Percentiles rank a stretch among this genome's conserved stretches.
Conservation (phyloP, 2,797 vertebrate species). For the Phrynocephalus guinanensis region DNA sequence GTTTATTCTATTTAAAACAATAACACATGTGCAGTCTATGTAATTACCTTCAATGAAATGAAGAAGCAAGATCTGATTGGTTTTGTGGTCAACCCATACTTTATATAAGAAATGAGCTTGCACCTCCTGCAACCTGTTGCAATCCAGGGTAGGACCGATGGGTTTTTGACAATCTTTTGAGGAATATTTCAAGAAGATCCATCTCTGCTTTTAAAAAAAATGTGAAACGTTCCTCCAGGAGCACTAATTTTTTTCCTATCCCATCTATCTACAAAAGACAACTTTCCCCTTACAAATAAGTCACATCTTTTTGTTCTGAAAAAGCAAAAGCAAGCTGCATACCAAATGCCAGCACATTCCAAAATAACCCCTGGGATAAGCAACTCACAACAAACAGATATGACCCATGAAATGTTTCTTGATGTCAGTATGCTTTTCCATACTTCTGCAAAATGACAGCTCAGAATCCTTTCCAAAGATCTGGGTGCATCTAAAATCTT, state of each 20-base stretch:
- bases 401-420: constrained; percentile 55
- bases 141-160: background rate
- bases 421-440: constrained; percentile 39
- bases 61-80: background rate
- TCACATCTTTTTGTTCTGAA: constrained; percentile 7
- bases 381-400: constrained; percentile 46
- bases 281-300: constrained; percentile 42
- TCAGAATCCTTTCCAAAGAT: constrained; percentile 43
- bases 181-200: background rate
- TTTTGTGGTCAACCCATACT: background rate
- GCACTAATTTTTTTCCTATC: background rate
- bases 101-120: background rate
- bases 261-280: constrained; percentile 11
- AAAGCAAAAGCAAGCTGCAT: constrained; percentile 36
- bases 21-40: background rate
- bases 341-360: constrained; percentile 47
- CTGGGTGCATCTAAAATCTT: background rate
- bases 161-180: background rate
- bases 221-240: background rate
- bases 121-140: background rate
- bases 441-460: constrained; percentile 57
- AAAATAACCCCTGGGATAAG: constrained; percentile 46
- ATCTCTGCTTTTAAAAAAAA: background rate
- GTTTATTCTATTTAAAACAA: background rate
- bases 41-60: background rate